Base-by-base conservation (phyloP, 2,888 invertebrate species). In the Noctua fimbriata region DNA sequence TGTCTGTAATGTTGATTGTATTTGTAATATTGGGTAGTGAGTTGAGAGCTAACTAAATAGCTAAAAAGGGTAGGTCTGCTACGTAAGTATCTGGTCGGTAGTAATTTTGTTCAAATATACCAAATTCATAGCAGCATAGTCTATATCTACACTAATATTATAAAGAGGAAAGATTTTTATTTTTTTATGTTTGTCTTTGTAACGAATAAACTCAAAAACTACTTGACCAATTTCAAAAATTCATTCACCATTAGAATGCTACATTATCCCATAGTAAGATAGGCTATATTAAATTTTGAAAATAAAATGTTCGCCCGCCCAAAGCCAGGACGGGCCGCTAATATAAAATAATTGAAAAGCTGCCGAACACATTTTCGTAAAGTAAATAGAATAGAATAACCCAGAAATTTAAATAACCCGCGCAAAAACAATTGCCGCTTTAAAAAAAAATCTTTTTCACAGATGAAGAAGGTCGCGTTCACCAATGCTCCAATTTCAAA, bases 401-500 rank as follows among this genome's bases (percentile, higher is more conserved):
- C 36, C 16, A 67, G n/a, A 67, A 67, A 44, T 67, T n/a, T n/a
- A 67, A 49, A 78, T 16, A 32, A n/a, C 21, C 18, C n/a, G 14
- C 16, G 41, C n/a, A 36, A 78, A 65, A 66, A 60, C 24, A 71
- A 76, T 67, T 65, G 66, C 66, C 36, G 21, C 5, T 52, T 32
- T 28, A 44, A 69, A 63, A 44, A 69, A 63, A 55, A 66, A 70
- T 36, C 9, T 21, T 16, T 63, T 70, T n/a, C 65, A 14, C 69
- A 74, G 66, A 75, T 79, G 24, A 75, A 70, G 67, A 76, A 82
- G 73, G 87, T 78, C 85, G 65, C 75, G 69, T 76, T 81, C 78
- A 73, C 55, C n/a, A 75, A 69, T 73, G 80, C 18, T 85, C 79
- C 77, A 87, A 88, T 80, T 85, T 82, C 73, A 86, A 88, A 82